A percentile compares a stretch with the other conserved stretches of the same genome.
Conservation (phyloP, 2,113 vertebrate genomes). For the Baryphthengus martii region DNA sequence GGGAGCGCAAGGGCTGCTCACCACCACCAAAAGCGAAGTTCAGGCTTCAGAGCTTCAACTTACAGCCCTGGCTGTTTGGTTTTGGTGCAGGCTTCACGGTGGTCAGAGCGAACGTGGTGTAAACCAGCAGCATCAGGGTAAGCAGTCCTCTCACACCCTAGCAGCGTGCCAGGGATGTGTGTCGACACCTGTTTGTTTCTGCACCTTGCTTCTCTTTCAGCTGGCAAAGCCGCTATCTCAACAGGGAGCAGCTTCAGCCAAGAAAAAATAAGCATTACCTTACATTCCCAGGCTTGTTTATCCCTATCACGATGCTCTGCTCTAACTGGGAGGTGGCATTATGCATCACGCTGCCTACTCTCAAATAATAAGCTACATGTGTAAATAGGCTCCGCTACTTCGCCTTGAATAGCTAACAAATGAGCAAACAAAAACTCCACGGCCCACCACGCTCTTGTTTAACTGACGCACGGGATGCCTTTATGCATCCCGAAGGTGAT, state of each 20-base stretch:
- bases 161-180: neutral
- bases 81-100: neutral
- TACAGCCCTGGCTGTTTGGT: rapidly evolving
- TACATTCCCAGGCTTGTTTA: neutral
- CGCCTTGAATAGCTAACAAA: constrained; percentile 37
- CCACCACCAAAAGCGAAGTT: rapidly evolving
- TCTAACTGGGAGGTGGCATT: neutral
- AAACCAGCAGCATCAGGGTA: neutral
- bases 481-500: constrained; percentile 4
- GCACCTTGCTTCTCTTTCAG: neutral
- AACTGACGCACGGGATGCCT: neutral
- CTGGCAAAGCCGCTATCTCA: neutral
- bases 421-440: constrained; percentile 34
- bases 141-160: neutral
- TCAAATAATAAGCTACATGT: constrained; percentile 18
- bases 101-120: neutral
- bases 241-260: neutral
- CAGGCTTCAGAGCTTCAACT: neutral
- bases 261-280: constrained; percentile 36
- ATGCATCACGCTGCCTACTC: neutral
- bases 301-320: neutral
- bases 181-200: neutral
- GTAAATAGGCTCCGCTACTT: neutral
- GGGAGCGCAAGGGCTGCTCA: neutral
- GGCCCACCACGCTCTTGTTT: neutral